Percentiles rank a stretch among this genome's conserved stretches.
These are phyloP conservation scores for Chitala chitala DNA, from an alignment of 2,113 vertebrate genomes.

Conservation along the genomic window DNA sequence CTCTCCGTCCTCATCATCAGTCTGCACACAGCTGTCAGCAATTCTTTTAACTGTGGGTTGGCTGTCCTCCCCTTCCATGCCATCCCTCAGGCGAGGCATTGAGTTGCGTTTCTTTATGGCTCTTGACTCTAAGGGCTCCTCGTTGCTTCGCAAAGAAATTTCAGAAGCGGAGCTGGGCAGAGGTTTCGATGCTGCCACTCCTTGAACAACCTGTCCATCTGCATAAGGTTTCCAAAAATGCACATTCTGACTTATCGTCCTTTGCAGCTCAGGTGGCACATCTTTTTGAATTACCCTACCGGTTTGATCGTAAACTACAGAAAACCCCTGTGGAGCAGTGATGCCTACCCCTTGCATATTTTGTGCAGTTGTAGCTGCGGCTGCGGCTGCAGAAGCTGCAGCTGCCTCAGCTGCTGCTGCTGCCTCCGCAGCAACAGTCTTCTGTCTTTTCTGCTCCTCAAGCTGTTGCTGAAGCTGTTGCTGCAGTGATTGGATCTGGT, in stretches of 20 bases:
- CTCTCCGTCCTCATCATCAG: slow-evolving; percentile 88
- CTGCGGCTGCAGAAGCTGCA: slow-evolving; percentile 61
- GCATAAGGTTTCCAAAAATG: slow-evolving; percentile 60
- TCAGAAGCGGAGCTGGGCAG: slow-evolving; percentile 86
- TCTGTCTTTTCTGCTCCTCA: slow-evolving; percentile 89
- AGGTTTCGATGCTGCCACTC: slow-evolving; percentile 54
- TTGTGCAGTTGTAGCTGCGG: slow-evolving; percentile 59
- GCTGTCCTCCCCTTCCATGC: slow-evolving; percentile 62
- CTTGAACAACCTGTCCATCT: slow-evolving; percentile 24
- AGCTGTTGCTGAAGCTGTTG: slow-evolving; percentile 95
- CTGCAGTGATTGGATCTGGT: slow-evolving; percentile 95
- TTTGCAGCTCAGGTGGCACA: slow-evolving; percentile 47
- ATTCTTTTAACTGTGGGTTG: slow-evolving; percentile 74
- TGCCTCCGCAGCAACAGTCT: slow-evolving; percentile 54
- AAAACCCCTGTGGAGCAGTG: slow-evolving; percentile 38
- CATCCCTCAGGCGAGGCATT: slow-evolving; percentile 83
- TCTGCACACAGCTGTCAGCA: slow-evolving; percentile 90
- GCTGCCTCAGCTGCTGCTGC: slow-evolving; percentile 65
- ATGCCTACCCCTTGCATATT: slow-evolving; percentile 55
- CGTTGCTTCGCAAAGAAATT: slow-evolving; percentile 78
- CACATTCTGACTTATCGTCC: slow-evolving; percentile 63
- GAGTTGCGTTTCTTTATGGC: slow-evolving; percentile 90
- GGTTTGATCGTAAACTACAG: slow-evolving; percentile 49
- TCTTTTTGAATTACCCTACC: slow-evolving; percentile 57
- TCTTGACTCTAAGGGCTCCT: slow-evolving; percentile 72